Evolutionary conservation across 1,140 invertebrate species (phyloP).

Genomic region (Heliothis subflexa): DNA sequence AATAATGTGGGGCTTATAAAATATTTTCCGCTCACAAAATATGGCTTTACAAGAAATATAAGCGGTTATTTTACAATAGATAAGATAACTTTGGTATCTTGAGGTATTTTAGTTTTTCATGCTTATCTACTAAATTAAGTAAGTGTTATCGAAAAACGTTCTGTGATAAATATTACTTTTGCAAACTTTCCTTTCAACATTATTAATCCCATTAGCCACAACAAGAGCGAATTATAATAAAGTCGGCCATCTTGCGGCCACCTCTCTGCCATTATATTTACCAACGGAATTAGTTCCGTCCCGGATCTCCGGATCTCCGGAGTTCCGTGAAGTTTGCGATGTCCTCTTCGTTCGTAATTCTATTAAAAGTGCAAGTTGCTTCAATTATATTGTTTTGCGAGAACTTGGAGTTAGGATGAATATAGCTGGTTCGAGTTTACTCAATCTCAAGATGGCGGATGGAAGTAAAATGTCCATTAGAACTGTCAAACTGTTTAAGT

Average conservation of each 20-base stretch:
- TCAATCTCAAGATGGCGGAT: not conserved
- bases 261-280: not conserved
- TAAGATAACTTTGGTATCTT: no score
- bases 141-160: no score
- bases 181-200: not conserved
- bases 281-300: slow-evolving; percentile 22
- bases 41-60: no score
- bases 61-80: no score
- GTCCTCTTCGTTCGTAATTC: slow-evolving; percentile 10
- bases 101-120: no score
- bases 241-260: slow-evolving; percentile 15
- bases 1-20: no score
- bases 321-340: not conserved
- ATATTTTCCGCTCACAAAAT: no score
- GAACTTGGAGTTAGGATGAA: no score
- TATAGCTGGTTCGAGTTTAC: no score
- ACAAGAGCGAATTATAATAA: slow-evolving; percentile 24
- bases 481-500: not conserved
- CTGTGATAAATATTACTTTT: no score
- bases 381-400: not conserved
- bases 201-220: slow-evolving; percentile 23
- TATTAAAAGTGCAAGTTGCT: not conserved
- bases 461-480: no score
- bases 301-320: not conserved
- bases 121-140: no score